Conservation (phyloP, 2,797 vertebrate species). For the Menidia menidia region DNA sequence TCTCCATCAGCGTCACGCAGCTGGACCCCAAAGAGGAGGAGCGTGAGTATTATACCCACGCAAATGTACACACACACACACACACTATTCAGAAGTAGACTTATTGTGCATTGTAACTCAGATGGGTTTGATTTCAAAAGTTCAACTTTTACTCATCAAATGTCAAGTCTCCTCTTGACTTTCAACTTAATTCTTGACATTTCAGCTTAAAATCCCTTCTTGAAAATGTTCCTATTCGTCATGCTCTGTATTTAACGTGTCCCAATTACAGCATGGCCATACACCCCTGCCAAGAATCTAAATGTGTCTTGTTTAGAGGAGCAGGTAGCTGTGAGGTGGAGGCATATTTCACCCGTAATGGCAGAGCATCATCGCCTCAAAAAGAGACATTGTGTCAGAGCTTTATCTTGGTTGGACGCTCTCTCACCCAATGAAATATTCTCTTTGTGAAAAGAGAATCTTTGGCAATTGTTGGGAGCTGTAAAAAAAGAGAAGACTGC, state of each 20-base stretch:
- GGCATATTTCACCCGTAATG: conserved; percentile 45
- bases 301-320: conserved; percentile 11
- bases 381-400: conserved; percentile 27
- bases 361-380: conserved; percentile 25
- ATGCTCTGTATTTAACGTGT: neutral
- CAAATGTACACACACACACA: neutral
- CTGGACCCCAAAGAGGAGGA: conserved; percentile 99
- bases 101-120: neutral
- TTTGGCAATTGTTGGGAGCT: conserved; percentile 17
- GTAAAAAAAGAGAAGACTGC: conserved; percentile 41
- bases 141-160: neutral
- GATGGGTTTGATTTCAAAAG: neutral
- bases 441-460: conserved; percentile 50
- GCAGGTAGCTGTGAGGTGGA: conserved; percentile 35
- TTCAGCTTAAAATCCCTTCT: neutral
- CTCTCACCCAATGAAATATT: conserved; percentile 33
- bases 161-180: neutral
- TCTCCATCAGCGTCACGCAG: conserved; percentile 97
- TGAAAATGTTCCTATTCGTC: neutral
- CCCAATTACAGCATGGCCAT: neutral
- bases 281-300: neutral
- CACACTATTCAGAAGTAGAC: neutral
- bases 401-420: conserved; percentile 37
- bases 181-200: neutral
- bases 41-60: conserved; percentile 84